Base-by-base conservation (phyloP, 2,888 invertebrate genomes). In the Mythimna pallens region DNA sequence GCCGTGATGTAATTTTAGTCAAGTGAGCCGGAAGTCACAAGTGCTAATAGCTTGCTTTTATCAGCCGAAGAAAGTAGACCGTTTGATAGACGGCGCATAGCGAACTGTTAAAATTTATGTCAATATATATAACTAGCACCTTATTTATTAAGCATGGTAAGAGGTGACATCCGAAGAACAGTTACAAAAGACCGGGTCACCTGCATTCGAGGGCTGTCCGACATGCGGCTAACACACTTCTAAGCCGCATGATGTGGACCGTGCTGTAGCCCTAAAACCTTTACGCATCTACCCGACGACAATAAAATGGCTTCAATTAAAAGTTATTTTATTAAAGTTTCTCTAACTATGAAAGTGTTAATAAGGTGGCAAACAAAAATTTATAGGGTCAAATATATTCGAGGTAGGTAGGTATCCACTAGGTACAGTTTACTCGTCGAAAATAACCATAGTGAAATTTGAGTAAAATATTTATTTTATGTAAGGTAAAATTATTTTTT, bases 161-260 rank as follows among this genome's bases (percentile, higher is more conserved):
- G 89, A 92, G 90, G 90, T 92, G 94, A 93, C 93, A 94, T 90
- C 91, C 89, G 84, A 93, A 93, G 91, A 90, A 95, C 96, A 93
- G 95, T 95, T 95, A 95, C 88, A 79, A 82, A 88, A 91, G 93
- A 95, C 96, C 93, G 92, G 95, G 96, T 96, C 91, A 96, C 94
- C 94, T 89, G 93, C 88, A 93, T 93, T 91, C 84, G 86, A 89
- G 85, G 81, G 81, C 83, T 88, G 89, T 87, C 88, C 87, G 89
- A 88, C 89, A 87, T 88, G 87, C 88, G 83, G 88, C 89, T 93
- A 92, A 90, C 94, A 93, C 84, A 93, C 92, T 92, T 93, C 82
- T 81, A 88, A 87, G 86, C 91, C 92, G 91, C 90, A 92, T 91
- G 83, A 83, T 81, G 84, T 66, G 59, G 72, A 66, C 70, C 61